These are phyloP conservation scores for Andrena dorsata DNA, from an alignment of 2,888 invertebrate genomes.

Conservation along the genomic window DNA sequence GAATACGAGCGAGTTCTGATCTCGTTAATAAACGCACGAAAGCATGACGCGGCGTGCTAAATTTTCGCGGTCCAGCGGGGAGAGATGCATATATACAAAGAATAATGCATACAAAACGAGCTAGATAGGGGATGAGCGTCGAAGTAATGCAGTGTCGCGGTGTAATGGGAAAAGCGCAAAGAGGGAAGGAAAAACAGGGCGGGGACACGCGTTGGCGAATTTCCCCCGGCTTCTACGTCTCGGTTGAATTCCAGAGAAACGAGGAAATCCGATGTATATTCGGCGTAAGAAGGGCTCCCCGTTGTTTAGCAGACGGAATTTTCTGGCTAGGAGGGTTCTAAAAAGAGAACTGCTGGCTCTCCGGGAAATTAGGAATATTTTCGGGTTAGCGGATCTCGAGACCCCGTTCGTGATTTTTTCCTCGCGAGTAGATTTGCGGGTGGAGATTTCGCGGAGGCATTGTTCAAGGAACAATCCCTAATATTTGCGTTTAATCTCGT, in stretches of 20 bases:
- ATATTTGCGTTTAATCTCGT: neutral
- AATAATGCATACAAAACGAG: constrained; percentile 72
- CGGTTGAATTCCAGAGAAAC: constrained; percentile 57
- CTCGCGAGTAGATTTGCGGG: neutral
- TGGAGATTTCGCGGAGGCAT: neutral
- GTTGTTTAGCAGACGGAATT: constrained; percentile 14
- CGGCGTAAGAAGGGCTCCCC: neutral
- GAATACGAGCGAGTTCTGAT: neutral
- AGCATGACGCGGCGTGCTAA: constrained; percentile 31
- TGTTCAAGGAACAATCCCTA: neutral
- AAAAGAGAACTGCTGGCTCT: neutral
- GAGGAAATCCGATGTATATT: constrained; percentile 29
- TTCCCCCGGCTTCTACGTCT: constrained; percentile 55
- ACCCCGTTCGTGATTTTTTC: neutral
- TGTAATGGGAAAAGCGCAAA: constrained; percentile 64
- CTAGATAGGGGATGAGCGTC: constrained; percentile 34
- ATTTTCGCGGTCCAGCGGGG: constrained; percentile 40
- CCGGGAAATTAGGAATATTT: constrained; percentile 3
- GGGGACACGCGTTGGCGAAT: constrained; percentile 7
- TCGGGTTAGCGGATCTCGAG: constrained; percentile 1
- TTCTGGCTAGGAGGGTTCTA: too few relatives aligned
- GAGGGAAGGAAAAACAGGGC: constrained; percentile 28
- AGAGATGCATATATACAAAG: constrained; percentile 59
- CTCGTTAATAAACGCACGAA: constrained; percentile 30
- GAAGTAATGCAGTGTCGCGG: constrained; percentile 54